phyloP scores from a whole-genome alignment of 2,888 invertebrate genomes.

The Acronicta leporina region DNA sequence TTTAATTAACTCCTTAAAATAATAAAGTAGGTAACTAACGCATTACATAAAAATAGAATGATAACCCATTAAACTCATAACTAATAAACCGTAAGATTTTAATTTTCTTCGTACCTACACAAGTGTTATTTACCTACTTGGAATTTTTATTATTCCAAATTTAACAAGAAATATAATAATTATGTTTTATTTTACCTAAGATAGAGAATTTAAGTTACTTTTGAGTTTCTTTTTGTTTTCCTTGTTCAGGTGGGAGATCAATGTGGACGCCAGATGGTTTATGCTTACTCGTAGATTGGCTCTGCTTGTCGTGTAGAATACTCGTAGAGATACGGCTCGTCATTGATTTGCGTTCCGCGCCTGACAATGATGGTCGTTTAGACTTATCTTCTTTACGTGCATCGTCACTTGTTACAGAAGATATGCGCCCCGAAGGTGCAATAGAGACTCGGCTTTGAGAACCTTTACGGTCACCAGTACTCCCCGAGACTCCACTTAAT shows the following conservation, averaged over 20 bases:
- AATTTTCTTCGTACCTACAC: too few species aligned
- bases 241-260: constrained; percentile 2
- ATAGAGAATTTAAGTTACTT: not conserved
- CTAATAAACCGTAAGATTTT: too few species aligned
- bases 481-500: not conserved
- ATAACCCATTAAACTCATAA: too few species aligned
- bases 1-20: not conserved
- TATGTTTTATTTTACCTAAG: too few species aligned
- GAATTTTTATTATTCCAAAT: too few species aligned
- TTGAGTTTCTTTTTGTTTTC: not conserved
- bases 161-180: too few species aligned
- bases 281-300: not conserved
- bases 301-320: constrained; percentile 17
- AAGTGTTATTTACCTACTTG: too few species aligned
- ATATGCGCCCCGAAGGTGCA: not conserved
- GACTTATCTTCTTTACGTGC: not conserved
- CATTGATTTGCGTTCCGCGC: constrained; percentile 11
- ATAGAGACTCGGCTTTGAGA: not conserved
- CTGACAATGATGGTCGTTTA: not conserved
- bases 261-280: constrained; percentile 5
- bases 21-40: not conserved
- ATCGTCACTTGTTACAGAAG: not conserved
- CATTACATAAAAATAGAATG: too few species aligned
- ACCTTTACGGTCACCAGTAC: not conserved
- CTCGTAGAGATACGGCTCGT: constrained; percentile 13